A percentile compares a stretch with the other conserved stretches of the same genome.
Conservation (phyloP, 2,797 vertebrate genomes). For the Tenualosa thibaudeaui region DNA sequence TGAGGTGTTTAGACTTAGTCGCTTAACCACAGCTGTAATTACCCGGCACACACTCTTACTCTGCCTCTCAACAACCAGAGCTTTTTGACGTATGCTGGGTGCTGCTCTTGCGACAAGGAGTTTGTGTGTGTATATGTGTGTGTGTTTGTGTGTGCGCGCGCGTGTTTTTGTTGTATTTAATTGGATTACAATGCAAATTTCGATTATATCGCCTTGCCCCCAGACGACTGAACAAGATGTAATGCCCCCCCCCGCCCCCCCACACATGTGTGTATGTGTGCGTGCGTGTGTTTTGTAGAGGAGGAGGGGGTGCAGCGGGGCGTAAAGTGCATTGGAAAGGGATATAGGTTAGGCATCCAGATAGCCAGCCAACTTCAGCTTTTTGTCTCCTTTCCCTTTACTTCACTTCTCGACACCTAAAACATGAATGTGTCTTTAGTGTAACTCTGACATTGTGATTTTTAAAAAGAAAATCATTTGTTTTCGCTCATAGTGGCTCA, state of each 20-base stretch:
- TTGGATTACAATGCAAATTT: slow-evolving; percentile 70
- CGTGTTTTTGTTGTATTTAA: slow-evolving; percentile 66
- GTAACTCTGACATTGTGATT: neutral
- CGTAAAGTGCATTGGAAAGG: slow-evolving; percentile 76
- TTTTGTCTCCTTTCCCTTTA: slow-evolving; percentile 55
- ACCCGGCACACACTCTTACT: neutral
- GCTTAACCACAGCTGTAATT: slow-evolving; percentile 28
- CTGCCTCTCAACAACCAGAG: slow-evolving; percentile 18
- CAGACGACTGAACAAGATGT: slow-evolving; percentile 67
- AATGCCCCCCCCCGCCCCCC: neutral
- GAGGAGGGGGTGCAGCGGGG: slow-evolving; percentile 64
- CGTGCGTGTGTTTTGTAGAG: slow-evolving; percentile 32
- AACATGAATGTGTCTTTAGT: neutral
- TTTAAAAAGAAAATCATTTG: slow-evolving; percentile 37
- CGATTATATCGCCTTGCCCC: slow-evolving; percentile 65
- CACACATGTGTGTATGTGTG: slow-evolving; percentile 32
- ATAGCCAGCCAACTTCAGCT: slow-evolving; percentile 73
- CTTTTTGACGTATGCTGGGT: slow-evolving; percentile 22
- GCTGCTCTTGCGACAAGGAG: slow-evolving; percentile 18
- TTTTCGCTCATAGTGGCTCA: slow-evolving; percentile 45
- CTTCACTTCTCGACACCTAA: slow-evolving; percentile 48
- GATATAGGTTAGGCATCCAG: slow-evolving; percentile 71
- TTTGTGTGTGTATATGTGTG: slow-evolving; percentile 58
- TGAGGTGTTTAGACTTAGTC: slow-evolving; percentile 32
- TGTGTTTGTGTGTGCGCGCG: slow-evolving; percentile 46